Evolutionary conservation across 2,888 invertebrate species (phyloP).

Genomic region (Pachliopta kotzebuea): DNA sequence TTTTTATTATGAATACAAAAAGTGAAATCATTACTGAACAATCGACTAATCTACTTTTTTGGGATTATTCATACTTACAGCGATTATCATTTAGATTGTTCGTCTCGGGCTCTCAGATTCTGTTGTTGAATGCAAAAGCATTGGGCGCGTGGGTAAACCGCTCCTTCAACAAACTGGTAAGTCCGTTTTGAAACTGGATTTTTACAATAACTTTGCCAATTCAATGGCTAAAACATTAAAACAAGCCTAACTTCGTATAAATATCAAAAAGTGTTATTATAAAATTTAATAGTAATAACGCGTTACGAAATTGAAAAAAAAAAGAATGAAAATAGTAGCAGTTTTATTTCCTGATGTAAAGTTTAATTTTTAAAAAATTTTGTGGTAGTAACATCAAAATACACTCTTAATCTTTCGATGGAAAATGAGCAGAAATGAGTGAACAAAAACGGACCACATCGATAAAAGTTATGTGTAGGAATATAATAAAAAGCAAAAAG

Average conservation of each 20-base stretch:
- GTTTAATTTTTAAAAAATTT: too few relatives aligned
- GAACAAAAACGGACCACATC: too few relatives aligned
- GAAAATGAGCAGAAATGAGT: too few relatives aligned
- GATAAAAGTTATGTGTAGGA: too few relatives aligned
- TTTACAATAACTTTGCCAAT: constrained; percentile 17
- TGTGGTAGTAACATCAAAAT: too few relatives aligned
- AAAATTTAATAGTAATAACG: too few relatives aligned
- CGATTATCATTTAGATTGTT: constrained; percentile 33
- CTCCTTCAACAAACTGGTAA: constrained; percentile 33
- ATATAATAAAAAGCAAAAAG: too few relatives aligned
- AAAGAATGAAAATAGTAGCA: too few relatives aligned
- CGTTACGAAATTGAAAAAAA: too few relatives aligned
- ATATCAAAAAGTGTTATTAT: too few relatives aligned
- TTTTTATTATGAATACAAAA: not conserved
- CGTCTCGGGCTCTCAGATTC: constrained; percentile 31
- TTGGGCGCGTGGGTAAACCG: constrained; percentile 38
- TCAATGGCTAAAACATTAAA: not conserved
- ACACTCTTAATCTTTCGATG: too few relatives aligned
- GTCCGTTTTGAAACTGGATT: constrained; percentile 20
- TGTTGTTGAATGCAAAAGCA: constrained; percentile 32
- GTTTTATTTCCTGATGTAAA: too few relatives aligned
- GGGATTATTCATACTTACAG: constrained; percentile 5
- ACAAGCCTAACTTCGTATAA: not conserved
- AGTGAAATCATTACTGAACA: not conserved
- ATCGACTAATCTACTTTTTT: not conserved